phyloP scores from a whole-genome alignment of 2,113 vertebrate species.

The Lagopus leucura region DNA sequence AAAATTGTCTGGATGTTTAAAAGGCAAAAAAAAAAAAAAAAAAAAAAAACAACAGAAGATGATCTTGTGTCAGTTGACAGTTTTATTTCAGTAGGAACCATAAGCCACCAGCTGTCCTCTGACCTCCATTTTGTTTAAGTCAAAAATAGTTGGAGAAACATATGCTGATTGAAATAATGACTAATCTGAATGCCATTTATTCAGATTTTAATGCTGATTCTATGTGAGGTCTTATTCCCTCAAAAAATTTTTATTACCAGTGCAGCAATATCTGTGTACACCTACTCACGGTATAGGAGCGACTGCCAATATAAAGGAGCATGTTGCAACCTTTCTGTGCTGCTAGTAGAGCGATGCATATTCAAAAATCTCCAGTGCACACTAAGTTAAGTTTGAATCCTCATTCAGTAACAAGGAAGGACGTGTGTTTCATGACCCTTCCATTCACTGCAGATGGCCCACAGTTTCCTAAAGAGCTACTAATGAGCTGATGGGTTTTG shows the following conservation, averaged over 20 bases:
- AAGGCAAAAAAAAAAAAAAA: not conserved
- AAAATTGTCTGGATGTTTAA: not conserved
- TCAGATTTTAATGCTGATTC: not conserved
- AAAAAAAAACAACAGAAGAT: not conserved
- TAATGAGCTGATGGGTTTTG: not conserved
- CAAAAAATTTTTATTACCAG: not conserved
- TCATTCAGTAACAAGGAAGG: not conserved
- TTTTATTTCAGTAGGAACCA: conserved; percentile 14
- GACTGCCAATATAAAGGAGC: not conserved
- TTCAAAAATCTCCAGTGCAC: not conserved
- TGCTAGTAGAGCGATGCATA: not conserved
- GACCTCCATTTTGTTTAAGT: not conserved
- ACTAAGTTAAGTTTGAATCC: not conserved
- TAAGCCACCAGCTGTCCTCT: not conserved
- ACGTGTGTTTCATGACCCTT: not conserved
- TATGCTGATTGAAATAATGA: not conserved
- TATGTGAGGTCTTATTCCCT: not conserved
- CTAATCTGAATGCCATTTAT: not conserved
- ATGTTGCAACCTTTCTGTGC: not conserved
- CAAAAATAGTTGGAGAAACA: not conserved
- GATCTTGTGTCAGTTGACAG: not conserved
- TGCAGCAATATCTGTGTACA: not conserved
- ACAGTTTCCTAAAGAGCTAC: not conserved
- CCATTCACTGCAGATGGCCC: not conserved
- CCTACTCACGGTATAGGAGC: not conserved